phyloP scores from a whole-genome alignment of 2,888 invertebrate genomes.

The Nebria brevicollis region DNA sequence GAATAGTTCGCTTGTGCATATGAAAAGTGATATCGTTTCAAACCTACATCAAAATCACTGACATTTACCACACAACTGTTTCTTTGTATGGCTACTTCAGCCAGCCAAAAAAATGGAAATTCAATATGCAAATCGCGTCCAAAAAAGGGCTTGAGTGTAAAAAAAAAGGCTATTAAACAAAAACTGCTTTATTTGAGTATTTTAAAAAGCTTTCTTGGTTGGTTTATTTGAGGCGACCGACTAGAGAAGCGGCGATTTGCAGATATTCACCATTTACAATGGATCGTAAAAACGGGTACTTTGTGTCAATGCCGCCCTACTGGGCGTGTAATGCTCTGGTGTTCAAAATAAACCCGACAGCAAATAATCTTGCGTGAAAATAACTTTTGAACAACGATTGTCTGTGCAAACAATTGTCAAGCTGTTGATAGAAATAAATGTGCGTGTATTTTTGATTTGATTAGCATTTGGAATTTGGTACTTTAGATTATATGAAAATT shows the following conservation, averaged over 20 bases:
- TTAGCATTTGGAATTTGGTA: too few relatives aligned
- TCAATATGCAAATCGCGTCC: constrained; percentile 8
- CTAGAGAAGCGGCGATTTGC: constrained; percentile 13
- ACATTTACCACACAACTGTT: constrained; percentile 3
- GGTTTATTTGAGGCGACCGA: constrained; percentile 23
- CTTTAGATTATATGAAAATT: too few relatives aligned
- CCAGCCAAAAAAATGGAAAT: not conserved
- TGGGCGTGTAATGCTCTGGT: constrained; percentile 27
- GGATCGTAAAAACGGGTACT: constrained; percentile 11
- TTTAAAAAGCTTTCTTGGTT: constrained; percentile 23
- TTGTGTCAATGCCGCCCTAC: constrained; percentile 19
- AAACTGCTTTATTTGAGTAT: not conserved
- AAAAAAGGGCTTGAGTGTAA: not conserved
- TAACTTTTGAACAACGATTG: too few relatives aligned
- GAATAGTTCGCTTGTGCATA: constrained; percentile 36
- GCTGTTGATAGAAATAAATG: too few relatives aligned
- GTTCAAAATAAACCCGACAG: constrained; percentile 8
- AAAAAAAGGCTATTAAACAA: constrained; percentile 8
- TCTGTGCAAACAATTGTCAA: too few relatives aligned
- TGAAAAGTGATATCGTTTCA: constrained; percentile 31
- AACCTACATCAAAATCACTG: constrained; percentile 28
- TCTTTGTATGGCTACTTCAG: constrained; percentile 6
- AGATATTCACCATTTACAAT: constrained; percentile 31
- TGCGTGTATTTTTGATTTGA: too few relatives aligned
- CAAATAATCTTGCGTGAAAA: constrained; percentile 30